Conservation (phyloP, 2,888 invertebrate species). For the Gibbula magus region DNA sequence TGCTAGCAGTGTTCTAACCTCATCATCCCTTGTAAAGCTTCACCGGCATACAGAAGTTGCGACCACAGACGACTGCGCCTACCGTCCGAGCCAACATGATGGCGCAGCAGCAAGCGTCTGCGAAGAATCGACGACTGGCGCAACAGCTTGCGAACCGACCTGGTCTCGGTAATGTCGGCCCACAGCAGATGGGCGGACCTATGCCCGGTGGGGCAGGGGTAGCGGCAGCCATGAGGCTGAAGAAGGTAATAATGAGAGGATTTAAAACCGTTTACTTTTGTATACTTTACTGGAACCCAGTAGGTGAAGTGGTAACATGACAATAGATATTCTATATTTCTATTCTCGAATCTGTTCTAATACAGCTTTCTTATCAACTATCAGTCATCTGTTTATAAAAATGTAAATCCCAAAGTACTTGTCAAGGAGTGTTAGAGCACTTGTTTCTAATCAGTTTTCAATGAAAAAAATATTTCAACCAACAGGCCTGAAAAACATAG, state of each 20-base stretch:
- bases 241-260: conserved; percentile 17
- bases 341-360: too few relatives aligned
- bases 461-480: too few relatives aligned
- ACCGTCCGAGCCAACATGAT: conserved; percentile 66
- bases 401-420: too few relatives aligned
- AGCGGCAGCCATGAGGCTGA: conserved; percentile 14
- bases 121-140: conserved; percentile 76
- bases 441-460: too few relatives aligned
- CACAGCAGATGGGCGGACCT: not conserved
- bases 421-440: too few relatives aligned
- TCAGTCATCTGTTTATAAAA: too few relatives aligned
- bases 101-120: conserved; percentile 62
- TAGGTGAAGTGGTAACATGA: too few relatives aligned
- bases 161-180: conserved; percentile 34
- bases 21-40: conserved; percentile 57
- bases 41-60: conserved; percentile 62
- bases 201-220: not conserved
- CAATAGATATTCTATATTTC: too few relatives aligned
- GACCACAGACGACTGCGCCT: conserved; percentile 42
- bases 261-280: too few relatives aligned
- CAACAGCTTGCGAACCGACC: conserved; percentile 78
- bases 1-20: not conserved
- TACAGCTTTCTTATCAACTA: too few relatives aligned
- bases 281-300: too few relatives aligned
- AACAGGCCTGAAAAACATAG: too few relatives aligned